These are phyloP conservation scores for Silurus lanzhouensis DNA, from an alignment of 2,797 vertebrate genomes.

Conservation along the genomic window DNA sequence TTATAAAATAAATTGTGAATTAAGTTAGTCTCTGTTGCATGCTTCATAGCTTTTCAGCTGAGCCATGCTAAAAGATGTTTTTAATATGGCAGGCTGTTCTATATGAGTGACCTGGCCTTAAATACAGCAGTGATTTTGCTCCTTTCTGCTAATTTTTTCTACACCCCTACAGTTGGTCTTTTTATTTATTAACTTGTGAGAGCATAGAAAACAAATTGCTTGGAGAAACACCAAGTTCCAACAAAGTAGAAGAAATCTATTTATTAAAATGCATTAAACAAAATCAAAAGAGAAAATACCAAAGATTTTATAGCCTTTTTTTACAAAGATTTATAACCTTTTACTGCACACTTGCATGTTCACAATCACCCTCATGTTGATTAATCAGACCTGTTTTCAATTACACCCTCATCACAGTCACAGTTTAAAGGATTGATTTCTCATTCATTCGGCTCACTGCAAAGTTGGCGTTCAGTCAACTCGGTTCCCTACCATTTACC, in stretches of 20 bases:
- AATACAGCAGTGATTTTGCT: background rate
- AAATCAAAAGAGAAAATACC: background rate
- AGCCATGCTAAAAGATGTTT: background rate
- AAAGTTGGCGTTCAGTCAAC: no score
- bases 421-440: no score
- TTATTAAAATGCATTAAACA: background rate
- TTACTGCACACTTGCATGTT: no score
- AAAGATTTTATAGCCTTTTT: background rate
- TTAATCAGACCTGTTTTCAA: no score
- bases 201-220: background rate
- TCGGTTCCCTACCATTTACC: no score
- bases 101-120: background rate
- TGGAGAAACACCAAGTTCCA: background rate
- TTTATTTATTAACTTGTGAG: background rate
- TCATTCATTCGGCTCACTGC: no score
- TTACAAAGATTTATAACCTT: no score
- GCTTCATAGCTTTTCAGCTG: slow-evolving; percentile 1
- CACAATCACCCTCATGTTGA: no score
- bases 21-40: slow-evolving; percentile 14
- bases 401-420: no score
- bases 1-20: slow-evolving; percentile 29
- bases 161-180: no score
- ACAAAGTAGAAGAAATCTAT: background rate
- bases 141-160: background rate
- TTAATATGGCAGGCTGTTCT: slow-evolving; percentile 17